These are phyloP conservation scores for Leucoraja erinaceus DNA, from an alignment of 2,113 vertebrate species.

Conservation along the genomic window DNA sequence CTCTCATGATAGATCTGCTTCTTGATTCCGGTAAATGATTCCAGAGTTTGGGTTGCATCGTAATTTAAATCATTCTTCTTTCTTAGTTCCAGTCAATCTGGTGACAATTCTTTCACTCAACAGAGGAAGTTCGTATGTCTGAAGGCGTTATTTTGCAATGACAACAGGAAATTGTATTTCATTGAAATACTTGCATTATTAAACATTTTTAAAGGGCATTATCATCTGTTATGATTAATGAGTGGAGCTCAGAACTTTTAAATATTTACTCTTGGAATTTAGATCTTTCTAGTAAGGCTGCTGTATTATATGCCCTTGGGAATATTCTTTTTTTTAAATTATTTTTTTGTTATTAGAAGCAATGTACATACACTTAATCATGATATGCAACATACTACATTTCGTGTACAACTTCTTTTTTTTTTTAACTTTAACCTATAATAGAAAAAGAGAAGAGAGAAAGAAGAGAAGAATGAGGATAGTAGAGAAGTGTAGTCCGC, in stretches of 20 bases:
- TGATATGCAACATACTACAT: too few species aligned
- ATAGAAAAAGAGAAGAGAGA: too few species aligned
- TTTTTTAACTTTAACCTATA: too few species aligned
- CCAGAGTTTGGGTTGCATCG: constrained; percentile 17
- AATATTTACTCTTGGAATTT: neutral
- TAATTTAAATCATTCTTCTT: neutral
- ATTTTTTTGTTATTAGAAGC: too few species aligned
- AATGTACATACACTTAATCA: too few species aligned
- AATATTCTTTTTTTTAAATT: too few species aligned
- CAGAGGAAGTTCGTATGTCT: constrained; percentile 26
- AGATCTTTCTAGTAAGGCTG: neutral
- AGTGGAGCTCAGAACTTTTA: neutral
- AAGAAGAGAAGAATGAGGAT: too few species aligned
- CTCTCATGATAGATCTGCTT: neutral
- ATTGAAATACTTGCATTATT: constrained; percentile 15
- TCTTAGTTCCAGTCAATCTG: constrained; percentile 6
- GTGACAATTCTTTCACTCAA: constrained; percentile 8
- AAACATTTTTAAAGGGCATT: constrained; percentile 19
- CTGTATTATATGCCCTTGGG: too few species aligned
- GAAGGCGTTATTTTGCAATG: constrained; percentile 20
- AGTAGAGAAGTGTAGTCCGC: too few species aligned
- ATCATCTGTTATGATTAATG: neutral
- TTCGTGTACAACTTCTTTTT: too few species aligned
- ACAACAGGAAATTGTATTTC: constrained; percentile 15
- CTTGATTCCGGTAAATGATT: constrained; percentile 8